Percentiles rank a stretch among this genome's conserved stretches.
Evolutionary conservation across 64 coral and sea anemone species (phyloP).

Genomic region (Pachyseris speciosa): DNA sequence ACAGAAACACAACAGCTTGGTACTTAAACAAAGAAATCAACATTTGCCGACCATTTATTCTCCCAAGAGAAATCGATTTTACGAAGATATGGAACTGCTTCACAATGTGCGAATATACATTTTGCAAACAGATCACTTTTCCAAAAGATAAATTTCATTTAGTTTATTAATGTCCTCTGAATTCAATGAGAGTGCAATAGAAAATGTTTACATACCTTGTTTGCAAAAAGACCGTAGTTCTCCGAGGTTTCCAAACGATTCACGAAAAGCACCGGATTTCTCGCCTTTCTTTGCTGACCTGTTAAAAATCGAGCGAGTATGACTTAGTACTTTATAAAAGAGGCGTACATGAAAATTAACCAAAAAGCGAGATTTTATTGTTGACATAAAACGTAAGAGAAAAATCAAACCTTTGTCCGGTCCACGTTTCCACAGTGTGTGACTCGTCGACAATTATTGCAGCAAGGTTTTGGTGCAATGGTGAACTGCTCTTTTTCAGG

Average conservation of each 20-base stretch:
- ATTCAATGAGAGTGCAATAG: not conserved
- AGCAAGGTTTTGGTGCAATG: not conserved
- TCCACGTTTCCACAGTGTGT: slow-evolving; percentile 36
- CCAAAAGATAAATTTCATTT: too few relatives aligned
- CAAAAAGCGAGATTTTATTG: not conserved
- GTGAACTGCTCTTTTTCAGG: not conserved
- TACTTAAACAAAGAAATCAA: too few relatives aligned
- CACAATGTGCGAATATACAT: too few relatives aligned
- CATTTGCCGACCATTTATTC: too few relatives aligned
- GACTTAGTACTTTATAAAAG: not conserved
- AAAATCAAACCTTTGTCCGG: slow-evolving; percentile 20
- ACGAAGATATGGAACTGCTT: too few relatives aligned
- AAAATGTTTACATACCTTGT: not conserved
- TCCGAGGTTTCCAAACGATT: slow-evolving; percentile 36
- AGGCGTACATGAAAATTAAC: not conserved
- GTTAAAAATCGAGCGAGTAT: not conserved
- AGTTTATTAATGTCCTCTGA: not conserved
- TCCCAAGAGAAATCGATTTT: not conserved
- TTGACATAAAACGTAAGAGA: not conserved
- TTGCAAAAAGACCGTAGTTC: slow-evolving; percentile 12
- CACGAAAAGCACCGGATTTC: slow-evolving; percentile 10
- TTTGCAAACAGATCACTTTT: too few relatives aligned
- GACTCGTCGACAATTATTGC: slow-evolving; percentile 16
- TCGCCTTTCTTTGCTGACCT: slow-evolving; percentile 3
- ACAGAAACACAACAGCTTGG: too few relatives aligned